Evolutionary conservation across 1,140 invertebrate species (phyloP).

Genomic region (Scylla paramamosain): DNA sequence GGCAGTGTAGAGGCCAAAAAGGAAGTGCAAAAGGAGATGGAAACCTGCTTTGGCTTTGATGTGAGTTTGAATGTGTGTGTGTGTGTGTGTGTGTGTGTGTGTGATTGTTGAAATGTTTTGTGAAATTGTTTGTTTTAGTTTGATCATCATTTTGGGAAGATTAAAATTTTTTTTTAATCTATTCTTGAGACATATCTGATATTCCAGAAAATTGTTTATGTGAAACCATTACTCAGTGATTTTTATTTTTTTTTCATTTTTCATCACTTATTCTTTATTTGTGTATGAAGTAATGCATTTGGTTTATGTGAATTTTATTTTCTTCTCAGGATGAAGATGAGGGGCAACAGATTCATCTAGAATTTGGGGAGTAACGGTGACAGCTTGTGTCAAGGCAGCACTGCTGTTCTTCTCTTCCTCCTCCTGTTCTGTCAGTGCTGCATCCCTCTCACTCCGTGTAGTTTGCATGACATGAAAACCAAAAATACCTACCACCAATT

Average conservation of each 20-base stretch:
- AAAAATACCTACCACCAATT: background rate
- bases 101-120: background rate
- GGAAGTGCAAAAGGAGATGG: constrained; percentile 86
- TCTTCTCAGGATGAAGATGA: background rate
- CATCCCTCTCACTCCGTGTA: background rate
- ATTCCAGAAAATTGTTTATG: background rate
- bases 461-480: constrained; percentile 13
- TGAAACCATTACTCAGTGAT: too few relatives aligned
- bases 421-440: background rate
- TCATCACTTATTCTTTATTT: background rate
- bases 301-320: background rate
- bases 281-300: background rate
- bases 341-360: background rate
- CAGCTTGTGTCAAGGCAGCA: background rate
- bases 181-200: background rate
- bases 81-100: background rate
- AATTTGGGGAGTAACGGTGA: background rate
- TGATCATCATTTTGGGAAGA: background rate
- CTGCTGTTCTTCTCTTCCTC: background rate
- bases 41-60: constrained; percentile 93
- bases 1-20: constrained; percentile 80
- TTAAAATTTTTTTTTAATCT: background rate
- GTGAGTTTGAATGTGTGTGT: constrained; percentile 81
- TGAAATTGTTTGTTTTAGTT: background rate
- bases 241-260: too few relatives aligned